Conservation (phyloP, 2,888 invertebrate genomes). For the Athripsodes cinereus region DNA sequence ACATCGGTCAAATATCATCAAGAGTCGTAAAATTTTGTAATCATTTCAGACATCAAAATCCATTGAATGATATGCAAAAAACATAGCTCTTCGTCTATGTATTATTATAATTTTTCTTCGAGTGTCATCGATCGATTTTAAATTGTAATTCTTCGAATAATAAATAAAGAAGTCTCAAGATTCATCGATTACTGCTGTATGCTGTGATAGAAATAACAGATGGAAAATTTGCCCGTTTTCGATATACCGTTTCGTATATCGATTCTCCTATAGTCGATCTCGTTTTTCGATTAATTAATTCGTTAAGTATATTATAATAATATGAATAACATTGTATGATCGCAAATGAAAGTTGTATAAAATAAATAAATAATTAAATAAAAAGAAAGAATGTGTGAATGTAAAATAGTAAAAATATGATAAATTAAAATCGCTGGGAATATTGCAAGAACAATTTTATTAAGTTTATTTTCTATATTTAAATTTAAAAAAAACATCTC, state of each 20-base stretch:
- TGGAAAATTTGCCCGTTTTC: neutral
- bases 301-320: neutral
- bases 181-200: neutral
- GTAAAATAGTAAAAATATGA: slow-evolving; percentile 5
- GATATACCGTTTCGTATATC: slow-evolving; percentile 18
- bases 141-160: neutral
- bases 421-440: slow-evolving; percentile 7
- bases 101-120: too few relatives aligned
- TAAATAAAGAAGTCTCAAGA: neutral
- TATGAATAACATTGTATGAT: neutral
- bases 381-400: neutral
- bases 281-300: slow-evolving; percentile 26
- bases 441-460: neutral
- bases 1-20: too few relatives aligned
- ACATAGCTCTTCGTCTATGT: too few relatives aligned
- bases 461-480: too few relatives aligned
- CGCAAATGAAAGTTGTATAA: too few relatives aligned
- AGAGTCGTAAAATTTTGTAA: neutral
- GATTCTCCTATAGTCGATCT: slow-evolving; percentile 28
- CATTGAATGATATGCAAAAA: neutral
- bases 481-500: too few relatives aligned
- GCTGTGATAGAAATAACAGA: neutral
- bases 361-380: too few relatives aligned
- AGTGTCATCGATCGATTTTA: too few relatives aligned
- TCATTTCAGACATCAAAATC: neutral